Base-by-base conservation (phyloP, 2,113 vertebrate genomes). In the Actenoides lindsayi region DNA sequence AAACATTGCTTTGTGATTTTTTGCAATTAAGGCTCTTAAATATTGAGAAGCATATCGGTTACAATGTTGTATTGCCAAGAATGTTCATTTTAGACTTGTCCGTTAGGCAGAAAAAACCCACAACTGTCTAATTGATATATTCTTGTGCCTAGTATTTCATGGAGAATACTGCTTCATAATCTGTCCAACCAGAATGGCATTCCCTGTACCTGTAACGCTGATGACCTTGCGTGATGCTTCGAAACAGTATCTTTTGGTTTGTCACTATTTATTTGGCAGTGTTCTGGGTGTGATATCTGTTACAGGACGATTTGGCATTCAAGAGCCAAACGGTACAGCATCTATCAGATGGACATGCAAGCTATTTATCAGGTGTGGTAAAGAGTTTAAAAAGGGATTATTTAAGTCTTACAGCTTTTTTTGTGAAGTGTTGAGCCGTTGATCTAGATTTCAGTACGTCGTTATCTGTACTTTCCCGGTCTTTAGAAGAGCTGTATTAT, bases 11-110 rank as follows among this genome's bases (percentile, higher is more conserved):
- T 97, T 94, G 96, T 97, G 92, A 94, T 96, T 46, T 93, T 93
- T 96, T 91, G 97, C 94, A 86, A 84, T 94, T 98, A 94, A 95
- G 87, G 96, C 97, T 96, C 95, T 96, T 95, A 92, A 93, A 93
- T 96, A 96, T 94, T 95, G 95, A 96, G 96, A 97, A 97, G 93
- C 91, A 93, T 96, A 97, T 95, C 95, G 89, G 87, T 97, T 97
- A 97, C 94, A 94, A 95, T 95, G 92, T 94, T 96, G 92, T 97
- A 91, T 98, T 98, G 98, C 98, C 98, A 98, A 96, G 97, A 97
- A 97, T 96, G 91, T 98, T 96, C 44, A 95, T 97, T 91, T 93
- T 96, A 97, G 96, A 96, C 41, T 96, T 92, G 80, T 97, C 90
- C 67, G 82, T 96, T 98, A 96, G 97, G 94, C 76, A 97, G 96